These are phyloP conservation scores for Brachypteracias leptosomus DNA, from an alignment of 2,113 vertebrate species.

Conservation along the genomic window DNA sequence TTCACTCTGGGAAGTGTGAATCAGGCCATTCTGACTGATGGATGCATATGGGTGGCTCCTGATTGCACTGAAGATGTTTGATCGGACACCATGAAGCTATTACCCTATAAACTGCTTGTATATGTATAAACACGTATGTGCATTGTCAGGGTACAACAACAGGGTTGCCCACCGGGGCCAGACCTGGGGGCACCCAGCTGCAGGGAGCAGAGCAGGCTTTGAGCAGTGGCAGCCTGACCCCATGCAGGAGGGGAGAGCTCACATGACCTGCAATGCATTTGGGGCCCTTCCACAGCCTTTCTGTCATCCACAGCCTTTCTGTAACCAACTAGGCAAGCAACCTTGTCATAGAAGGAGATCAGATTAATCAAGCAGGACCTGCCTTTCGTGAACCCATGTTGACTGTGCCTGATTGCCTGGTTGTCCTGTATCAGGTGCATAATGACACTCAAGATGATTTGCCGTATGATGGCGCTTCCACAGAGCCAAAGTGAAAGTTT, in stretches of 20 bases:
- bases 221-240: background rate
- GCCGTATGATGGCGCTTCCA: background rate
- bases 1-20: background rate
- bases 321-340: too few species aligned
- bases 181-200: background rate
- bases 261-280: accelerated
- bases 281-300: too few species aligned
- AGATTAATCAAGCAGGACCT: too few species aligned
- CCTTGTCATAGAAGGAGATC: too few species aligned
- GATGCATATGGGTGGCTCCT: background rate
- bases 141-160: background rate
- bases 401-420: background rate
- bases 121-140: background rate
- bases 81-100: background rate
- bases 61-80: background rate
- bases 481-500: background rate
- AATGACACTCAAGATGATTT: too few species aligned
- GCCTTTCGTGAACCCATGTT: too few species aligned
- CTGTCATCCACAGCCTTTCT: too few species aligned
- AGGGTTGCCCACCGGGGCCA: background rate
- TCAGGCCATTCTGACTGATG: background rate
- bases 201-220: background rate
- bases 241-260: accelerated
- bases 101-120: background rate
- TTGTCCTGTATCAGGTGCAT: background rate